These are phyloP conservation scores for Cotesia congregata DNA, from an alignment of 2,888 invertebrate species.

Conservation along the genomic window DNA sequence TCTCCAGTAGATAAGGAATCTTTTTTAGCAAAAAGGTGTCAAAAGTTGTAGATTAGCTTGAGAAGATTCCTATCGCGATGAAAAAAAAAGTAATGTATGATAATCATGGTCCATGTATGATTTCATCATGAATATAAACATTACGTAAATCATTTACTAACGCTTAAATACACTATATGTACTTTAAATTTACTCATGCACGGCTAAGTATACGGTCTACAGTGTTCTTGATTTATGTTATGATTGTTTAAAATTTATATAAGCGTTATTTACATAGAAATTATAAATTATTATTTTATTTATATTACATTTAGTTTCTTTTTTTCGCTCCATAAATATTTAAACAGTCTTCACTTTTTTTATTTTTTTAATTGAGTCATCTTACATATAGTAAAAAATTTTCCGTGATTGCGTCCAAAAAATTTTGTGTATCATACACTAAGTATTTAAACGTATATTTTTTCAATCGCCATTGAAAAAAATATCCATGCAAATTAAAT, in stretches of 20 bases:
- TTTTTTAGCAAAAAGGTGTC: not conserved
- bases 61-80: not conserved
- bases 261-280: not conserved
- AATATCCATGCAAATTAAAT: no score
- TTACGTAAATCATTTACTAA: not conserved
- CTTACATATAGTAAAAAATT: no score
- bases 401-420: no score
- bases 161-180: not conserved
- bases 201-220: not conserved
- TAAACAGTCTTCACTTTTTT: not conserved
- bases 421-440: no score
- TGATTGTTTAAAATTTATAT: not conserved
- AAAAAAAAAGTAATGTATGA: not conserved
- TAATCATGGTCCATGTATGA: not conserved
- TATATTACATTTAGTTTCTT: no score
- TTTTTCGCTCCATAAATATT: not conserved
- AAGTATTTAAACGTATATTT: no score
- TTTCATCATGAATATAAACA: conserved; percentile 1
- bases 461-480: no score
- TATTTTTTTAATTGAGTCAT: not conserved
- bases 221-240: not conserved
- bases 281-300: not conserved
- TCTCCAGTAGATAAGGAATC: not conserved
- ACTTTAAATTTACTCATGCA: not conserved
- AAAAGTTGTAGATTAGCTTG: not conserved